Evolutionary conservation across 2,113 vertebrate genomes (phyloP).

Genomic region (Raphicerus campestris): DNA sequence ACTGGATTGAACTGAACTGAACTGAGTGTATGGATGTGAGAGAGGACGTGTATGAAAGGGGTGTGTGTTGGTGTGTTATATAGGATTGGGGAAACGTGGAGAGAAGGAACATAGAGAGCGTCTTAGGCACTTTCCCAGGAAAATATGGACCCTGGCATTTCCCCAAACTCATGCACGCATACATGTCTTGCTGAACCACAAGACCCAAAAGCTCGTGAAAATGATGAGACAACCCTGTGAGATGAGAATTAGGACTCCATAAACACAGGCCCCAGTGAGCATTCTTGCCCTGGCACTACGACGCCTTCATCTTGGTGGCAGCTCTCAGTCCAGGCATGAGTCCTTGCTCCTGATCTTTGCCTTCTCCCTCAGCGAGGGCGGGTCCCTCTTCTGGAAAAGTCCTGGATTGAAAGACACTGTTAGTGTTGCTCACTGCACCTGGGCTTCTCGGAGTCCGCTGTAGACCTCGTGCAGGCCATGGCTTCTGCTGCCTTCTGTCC

Average conservation of each 20-base stretch:
- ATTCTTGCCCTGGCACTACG: neutral
- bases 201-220: neutral
- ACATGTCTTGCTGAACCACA: neutral
- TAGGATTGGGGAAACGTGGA: fast-evolving
- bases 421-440: too few relatives aligned
- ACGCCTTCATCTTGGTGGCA: neutral
- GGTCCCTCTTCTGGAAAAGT: fast-evolving
- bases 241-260: neutral
- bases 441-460: neutral
- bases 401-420: neutral
- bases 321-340: neutral
- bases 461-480: neutral
- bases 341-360: neutral
- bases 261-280: neutral
- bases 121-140: neutral
- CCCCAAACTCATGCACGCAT: fast-evolving
- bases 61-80: fast-evolving
- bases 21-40: neutral
- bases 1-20: neutral
- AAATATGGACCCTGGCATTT: neutral
- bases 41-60: neutral
- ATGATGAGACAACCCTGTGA: neutral
- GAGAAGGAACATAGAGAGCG: neutral
- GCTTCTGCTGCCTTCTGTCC: fast-evolving
- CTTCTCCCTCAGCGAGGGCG: fast-evolving